phyloP scores from a whole-genome alignment of 2,797 vertebrate genomes.

The Lemur catta region DNA sequence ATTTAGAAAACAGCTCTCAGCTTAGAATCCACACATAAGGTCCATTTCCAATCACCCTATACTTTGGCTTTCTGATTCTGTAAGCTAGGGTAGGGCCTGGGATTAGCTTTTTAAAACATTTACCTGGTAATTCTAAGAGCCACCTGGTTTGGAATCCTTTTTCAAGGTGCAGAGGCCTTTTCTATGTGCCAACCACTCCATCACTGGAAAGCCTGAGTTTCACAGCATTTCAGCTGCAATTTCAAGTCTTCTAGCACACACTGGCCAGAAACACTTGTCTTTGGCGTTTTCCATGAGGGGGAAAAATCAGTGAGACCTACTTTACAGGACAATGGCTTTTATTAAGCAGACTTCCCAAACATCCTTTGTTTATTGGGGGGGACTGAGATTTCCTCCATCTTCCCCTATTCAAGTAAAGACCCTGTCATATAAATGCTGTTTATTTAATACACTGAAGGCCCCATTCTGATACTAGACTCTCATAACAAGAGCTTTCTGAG shows the following conservation, averaged over 20 bases:
- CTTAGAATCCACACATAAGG: background rate
- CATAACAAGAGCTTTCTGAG: background rate
- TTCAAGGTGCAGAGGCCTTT: background rate
- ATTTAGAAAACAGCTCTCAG: slow-evolving; percentile 39
- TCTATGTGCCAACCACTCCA: background rate
- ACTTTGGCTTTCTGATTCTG: background rate
- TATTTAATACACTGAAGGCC: background rate
- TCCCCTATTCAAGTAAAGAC: background rate
- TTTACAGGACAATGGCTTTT: background rate
- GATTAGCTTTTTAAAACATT: background rate
- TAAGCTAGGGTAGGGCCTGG: background rate
- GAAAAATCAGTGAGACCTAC: background rate
- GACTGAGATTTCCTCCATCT: background rate
- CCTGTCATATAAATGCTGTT: background rate
- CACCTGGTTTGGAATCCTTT: background rate
- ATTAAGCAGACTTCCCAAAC: background rate
- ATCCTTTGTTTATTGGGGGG: background rate
- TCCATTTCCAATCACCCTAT: background rate
- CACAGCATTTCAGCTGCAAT: background rate
- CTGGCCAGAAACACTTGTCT: background rate
- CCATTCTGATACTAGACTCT: background rate
- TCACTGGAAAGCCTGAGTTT: background rate
- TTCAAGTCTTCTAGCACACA: background rate
- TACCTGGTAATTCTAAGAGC: background rate
- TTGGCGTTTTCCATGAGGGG: background rate